Evolutionary conservation across 2,888 invertebrate species (phyloP).

Genomic region (Epistrophe eligans): DNA sequence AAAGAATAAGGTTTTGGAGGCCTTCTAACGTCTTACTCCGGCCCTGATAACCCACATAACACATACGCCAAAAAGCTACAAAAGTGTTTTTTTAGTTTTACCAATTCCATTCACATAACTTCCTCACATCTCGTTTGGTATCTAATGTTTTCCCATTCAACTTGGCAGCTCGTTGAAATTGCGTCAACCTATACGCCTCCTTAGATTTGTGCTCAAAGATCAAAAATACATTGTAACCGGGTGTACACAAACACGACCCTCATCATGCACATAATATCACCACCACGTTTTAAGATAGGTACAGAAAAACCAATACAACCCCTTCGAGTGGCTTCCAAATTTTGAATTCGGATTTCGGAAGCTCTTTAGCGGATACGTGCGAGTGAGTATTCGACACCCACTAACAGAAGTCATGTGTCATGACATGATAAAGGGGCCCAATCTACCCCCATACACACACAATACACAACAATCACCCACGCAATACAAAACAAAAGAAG

Average conservation of each 20-base stretch:
- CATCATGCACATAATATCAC: background rate
- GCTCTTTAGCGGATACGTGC: slow-evolving; percentile 14
- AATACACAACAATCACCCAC: slow-evolving; percentile 39
- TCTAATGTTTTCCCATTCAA: slow-evolving; percentile 17
- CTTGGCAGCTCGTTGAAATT: slow-evolving; percentile 23
- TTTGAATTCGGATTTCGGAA: background rate
- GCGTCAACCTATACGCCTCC: background rate
- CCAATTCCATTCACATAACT: slow-evolving; percentile 57
- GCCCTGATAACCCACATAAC: background rate
- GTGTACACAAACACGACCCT: background rate
- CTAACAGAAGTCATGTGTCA: slow-evolving; percentile 44
- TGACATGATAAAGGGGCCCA: slow-evolving; percentile 22
- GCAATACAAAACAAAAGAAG: slow-evolving; percentile 19
- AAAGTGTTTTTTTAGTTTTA: slow-evolving; percentile 33
- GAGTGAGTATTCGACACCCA: slow-evolving; percentile 11
- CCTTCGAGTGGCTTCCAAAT: slow-evolving; percentile 25
- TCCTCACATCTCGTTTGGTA: slow-evolving; percentile 45
- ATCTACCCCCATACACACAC: background rate
- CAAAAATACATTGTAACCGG: slow-evolving; percentile 37
- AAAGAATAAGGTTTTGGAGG: background rate
- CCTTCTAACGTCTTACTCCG: background rate
- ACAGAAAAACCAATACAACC: background rate
- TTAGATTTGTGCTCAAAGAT: slow-evolving; percentile 33
- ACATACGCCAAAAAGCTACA: background rate
- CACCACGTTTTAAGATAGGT: background rate